phyloP scores from a whole-genome alignment of 2,888 invertebrate species.

The Papilio demoleus region DNA sequence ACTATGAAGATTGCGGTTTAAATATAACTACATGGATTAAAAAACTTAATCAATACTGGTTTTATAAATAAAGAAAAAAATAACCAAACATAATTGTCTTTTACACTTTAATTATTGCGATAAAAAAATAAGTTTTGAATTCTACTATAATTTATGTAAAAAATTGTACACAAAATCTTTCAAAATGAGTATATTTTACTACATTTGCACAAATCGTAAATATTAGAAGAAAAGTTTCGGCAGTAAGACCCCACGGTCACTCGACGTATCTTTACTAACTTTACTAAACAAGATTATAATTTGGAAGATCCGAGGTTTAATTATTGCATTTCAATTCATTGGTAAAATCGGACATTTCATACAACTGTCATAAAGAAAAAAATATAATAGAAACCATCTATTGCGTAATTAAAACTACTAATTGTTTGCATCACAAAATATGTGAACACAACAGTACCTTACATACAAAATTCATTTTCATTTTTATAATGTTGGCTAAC shows the following conservation, averaged over 20 bases:
- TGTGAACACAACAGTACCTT: not conserved
- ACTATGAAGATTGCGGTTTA: not conserved
- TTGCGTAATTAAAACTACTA: too few relatives aligned
- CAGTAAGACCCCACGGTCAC: not conserved
- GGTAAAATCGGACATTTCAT: not conserved
- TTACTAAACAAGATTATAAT: not conserved
- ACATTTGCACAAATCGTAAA: too few relatives aligned
- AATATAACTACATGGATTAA: not conserved
- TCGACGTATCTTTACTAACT: not conserved
- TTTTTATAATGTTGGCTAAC: not conserved
- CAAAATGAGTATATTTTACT: too few relatives aligned
- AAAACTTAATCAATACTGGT: not conserved
- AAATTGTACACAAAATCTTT: slow-evolving; percentile 10
- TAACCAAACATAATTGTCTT: not conserved
- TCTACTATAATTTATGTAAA: not conserved
- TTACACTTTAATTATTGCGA: slow-evolving; percentile 6
- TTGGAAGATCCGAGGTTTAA: not conserved
- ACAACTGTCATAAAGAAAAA: not conserved
- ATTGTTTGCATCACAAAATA: not conserved
- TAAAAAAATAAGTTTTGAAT: not conserved
- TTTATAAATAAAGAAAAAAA: not conserved
- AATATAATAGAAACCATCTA: not conserved
- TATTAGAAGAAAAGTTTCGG: too few relatives aligned
- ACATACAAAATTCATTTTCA: too few relatives aligned
- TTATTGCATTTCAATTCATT: not conserved